Conservation (phyloP, 2,888 invertebrate genomes). For the Diploptera punctata region DNA sequence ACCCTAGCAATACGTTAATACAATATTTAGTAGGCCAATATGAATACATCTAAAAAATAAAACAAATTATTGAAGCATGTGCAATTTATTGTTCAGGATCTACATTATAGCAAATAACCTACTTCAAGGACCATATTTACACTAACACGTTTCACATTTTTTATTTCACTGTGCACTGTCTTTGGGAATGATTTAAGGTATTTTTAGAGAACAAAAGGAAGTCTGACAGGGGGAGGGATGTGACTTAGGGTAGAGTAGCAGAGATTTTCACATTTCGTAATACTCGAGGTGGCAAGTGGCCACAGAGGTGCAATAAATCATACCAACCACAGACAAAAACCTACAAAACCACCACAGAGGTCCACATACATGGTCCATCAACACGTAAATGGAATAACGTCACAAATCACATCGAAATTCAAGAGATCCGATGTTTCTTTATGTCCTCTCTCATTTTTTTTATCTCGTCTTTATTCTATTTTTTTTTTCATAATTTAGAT, state of each 20-base stretch:
- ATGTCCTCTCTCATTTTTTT: too few relatives aligned
- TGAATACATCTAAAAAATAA: too few relatives aligned
- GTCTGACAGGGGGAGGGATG: not conserved
- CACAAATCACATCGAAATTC: not conserved
- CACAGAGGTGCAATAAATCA: slow-evolving; percentile 37
- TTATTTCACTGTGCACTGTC: not conserved
- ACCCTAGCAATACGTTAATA: too few relatives aligned
- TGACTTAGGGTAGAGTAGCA: slow-evolving; percentile 14
- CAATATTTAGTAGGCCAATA: too few relatives aligned
- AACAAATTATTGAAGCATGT: too few relatives aligned
- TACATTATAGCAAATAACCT: too few relatives aligned
- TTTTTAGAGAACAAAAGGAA: slow-evolving; percentile 25
- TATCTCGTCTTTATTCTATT: too few relatives aligned
- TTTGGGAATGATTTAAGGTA: slow-evolving; percentile 26
- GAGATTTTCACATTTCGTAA: slow-evolving; percentile 36
- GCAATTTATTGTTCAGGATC: too few relatives aligned
- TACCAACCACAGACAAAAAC: slow-evolving; percentile 15
- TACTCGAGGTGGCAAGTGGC: slow-evolving; percentile 38
- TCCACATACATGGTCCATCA: slow-evolving; percentile 1
- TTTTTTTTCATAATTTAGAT: too few relatives aligned
- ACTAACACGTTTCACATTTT: not conserved
- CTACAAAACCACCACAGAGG: slow-evolving; percentile 15
- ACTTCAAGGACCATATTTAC: not conserved
- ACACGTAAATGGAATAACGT: slow-evolving; percentile 14
- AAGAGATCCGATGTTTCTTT: too few relatives aligned